Conservation (phyloP, 2,888 invertebrate species). For the Drosophila mimetica region DNA sequence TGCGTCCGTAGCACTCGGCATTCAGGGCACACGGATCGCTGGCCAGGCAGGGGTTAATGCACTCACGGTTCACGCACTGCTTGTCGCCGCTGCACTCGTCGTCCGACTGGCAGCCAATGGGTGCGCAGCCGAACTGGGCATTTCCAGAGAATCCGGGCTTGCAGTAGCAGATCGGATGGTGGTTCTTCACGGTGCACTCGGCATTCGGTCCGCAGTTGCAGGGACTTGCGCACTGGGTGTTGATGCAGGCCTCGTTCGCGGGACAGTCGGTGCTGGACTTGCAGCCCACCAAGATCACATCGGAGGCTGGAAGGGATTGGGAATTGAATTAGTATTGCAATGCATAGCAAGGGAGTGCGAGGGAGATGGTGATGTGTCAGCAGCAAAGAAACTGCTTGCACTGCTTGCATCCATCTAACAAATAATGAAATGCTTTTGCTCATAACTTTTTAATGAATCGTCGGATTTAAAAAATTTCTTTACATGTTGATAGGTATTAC, state of each 20-base stretch:
- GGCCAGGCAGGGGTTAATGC: conserved; percentile 91
- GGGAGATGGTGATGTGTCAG: too few relatives aligned
- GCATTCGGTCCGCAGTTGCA: conserved; percentile 94
- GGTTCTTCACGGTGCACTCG: conserved; percentile 92
- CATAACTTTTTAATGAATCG: too few relatives aligned
- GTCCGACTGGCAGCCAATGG: conserved; percentile 93
- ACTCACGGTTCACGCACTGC: conserved; percentile 92
- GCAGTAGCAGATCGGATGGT: conserved; percentile 94
- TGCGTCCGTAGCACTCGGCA: conserved; percentile 92
- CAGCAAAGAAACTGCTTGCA: too few relatives aligned
- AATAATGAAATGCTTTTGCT: too few relatives aligned
- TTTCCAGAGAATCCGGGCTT: conserved; percentile 93
- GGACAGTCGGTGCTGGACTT: conserved; percentile 92
- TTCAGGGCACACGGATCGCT: conserved; percentile 93
- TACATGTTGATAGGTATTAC: too few relatives aligned
- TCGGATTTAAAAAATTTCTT: too few relatives aligned
- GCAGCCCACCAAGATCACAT: conserved; percentile 88
- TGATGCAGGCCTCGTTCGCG: conserved; percentile 92
- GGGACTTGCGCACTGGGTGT: conserved; percentile 91
- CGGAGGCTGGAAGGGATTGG: conserved; percentile 85
- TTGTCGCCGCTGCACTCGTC: conserved; percentile 92
- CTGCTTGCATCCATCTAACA: too few relatives aligned
- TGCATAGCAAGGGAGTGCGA: too few relatives aligned
- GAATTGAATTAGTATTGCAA: not conserved
- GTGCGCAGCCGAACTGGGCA: conserved; percentile 91